Conservation (phyloP, 2,888 invertebrate genomes). For the Polymixis lichenea region DNA sequence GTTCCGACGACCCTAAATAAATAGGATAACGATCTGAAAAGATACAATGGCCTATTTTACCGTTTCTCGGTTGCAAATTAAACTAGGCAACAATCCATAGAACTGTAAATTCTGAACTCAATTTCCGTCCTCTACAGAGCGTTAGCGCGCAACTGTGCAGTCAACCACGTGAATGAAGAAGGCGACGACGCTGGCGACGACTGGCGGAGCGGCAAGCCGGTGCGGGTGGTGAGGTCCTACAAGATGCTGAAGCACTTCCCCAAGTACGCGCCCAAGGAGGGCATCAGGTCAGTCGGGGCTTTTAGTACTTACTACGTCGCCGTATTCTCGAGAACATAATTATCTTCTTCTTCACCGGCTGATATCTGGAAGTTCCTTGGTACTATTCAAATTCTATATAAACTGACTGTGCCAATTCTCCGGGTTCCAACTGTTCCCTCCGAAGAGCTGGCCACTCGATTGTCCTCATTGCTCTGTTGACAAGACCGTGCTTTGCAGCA, state of each 20-base stretch:
- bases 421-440: no score
- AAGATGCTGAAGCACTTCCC: conserved; percentile 94
- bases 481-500: no score
- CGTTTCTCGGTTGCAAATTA: not conserved
- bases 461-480: no score
- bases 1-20: not conserved
- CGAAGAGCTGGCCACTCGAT: no score
- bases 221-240: conserved; percentile 94
- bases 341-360: no score
- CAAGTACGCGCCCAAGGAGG: conserved; percentile 94
- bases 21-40: not conserved
- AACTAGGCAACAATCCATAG: not conserved
- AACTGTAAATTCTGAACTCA: not conserved
- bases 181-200: conserved; percentile 93
- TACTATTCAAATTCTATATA: no score
- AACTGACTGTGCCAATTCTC: no score
- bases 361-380: no score
- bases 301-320: not conserved
- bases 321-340: no score
- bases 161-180: conserved; percentile 90
- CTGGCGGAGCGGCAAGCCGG: conserved; percentile 94
- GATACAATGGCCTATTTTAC: not conserved
- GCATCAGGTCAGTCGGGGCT: conserved; percentile 86
- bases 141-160: conserved; percentile 94
- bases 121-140: conserved; percentile 87